These are phyloP conservation scores for Limnephilus lunatus DNA, from an alignment of 2,888 invertebrate genomes.

Conservation along the genomic window DNA sequence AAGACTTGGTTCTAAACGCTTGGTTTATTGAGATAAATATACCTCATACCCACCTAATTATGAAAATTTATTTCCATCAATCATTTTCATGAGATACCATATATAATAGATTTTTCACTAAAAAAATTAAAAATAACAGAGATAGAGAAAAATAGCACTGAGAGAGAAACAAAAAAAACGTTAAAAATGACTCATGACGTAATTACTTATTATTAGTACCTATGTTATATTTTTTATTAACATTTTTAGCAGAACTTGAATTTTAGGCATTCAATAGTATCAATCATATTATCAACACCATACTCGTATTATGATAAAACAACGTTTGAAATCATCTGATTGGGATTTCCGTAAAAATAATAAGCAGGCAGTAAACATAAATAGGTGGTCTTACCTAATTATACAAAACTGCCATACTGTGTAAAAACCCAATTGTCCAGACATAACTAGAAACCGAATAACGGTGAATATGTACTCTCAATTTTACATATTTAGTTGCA, in stretches of 20 bases:
- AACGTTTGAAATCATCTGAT: not conserved
- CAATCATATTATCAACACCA: not conserved
- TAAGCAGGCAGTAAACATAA: not conserved
- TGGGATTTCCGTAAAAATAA: not conserved
- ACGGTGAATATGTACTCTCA: not conserved
- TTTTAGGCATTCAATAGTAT: not conserved
- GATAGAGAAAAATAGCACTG: too few relatives aligned
- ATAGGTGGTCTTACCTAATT: not conserved
- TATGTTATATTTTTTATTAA: too few relatives aligned
- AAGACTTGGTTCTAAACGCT: not conserved
- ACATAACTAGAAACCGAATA: not conserved
- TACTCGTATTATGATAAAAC: not conserved
- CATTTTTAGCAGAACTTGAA: not conserved
- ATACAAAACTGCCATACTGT: not conserved
- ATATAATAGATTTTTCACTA: too few relatives aligned
- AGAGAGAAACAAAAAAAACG: too few relatives aligned
- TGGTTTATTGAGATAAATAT: too few relatives aligned
- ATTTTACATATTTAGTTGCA: not conserved
- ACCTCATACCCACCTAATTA: too few relatives aligned
- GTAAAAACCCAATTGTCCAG: not conserved
- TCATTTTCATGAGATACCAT: too few relatives aligned
- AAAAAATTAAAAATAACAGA: too few relatives aligned
- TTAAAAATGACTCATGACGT: too few relatives aligned
- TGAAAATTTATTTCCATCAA: too few relatives aligned
- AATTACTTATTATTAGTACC: too few relatives aligned